A percentile compares a stretch with the other conserved stretches of the same genome.
phyloP scores from a whole-genome alignment of 1,140 invertebrate species.

The Sycophaga agraensis region DNA sequence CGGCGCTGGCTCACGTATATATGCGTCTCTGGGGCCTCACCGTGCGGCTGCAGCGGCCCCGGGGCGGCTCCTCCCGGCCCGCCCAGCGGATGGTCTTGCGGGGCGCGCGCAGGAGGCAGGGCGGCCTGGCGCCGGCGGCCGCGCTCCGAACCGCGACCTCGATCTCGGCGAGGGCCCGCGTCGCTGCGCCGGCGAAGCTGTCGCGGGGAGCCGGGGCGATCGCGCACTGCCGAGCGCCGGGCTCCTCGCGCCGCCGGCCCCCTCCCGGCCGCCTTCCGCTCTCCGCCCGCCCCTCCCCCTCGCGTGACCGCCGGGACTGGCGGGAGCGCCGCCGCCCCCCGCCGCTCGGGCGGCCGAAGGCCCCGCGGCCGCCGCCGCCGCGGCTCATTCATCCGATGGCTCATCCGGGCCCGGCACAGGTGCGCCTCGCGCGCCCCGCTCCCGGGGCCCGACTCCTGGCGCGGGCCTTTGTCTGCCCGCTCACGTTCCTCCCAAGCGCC shows the following conservation, averaged over 20 bases:
- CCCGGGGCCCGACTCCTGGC: background rate
- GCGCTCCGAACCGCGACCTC: slow-evolving; percentile 12
- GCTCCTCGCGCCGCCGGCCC: background rate
- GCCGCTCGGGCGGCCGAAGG: no score
- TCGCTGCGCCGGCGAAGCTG: no score
- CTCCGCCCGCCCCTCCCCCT: slow-evolving; percentile 9
- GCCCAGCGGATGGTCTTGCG: slow-evolving; percentile 25
- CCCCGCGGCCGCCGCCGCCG: background rate
- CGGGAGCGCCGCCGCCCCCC: background rate
- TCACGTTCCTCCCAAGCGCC: no score
- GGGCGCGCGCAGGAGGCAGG: background rate
- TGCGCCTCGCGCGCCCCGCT: no score
- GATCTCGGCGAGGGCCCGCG: background rate
- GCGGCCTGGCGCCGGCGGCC: no score
- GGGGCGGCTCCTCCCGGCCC: slow-evolving; percentile 5
- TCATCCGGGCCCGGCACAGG: no score
- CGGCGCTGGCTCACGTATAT: no score
- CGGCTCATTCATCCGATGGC: no score
- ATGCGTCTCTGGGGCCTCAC: no score
- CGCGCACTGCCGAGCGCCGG: background rate
- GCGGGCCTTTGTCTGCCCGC: no score
- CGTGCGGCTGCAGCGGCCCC: slow-evolving; percentile 14
- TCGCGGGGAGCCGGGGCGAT: no score
- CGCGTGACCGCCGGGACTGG: slow-evolving; percentile 4
- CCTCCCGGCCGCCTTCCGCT: background rate